Base-by-base conservation (phyloP, 2,113 vertebrate genomes). In the Microtus ochrogaster region DNA sequence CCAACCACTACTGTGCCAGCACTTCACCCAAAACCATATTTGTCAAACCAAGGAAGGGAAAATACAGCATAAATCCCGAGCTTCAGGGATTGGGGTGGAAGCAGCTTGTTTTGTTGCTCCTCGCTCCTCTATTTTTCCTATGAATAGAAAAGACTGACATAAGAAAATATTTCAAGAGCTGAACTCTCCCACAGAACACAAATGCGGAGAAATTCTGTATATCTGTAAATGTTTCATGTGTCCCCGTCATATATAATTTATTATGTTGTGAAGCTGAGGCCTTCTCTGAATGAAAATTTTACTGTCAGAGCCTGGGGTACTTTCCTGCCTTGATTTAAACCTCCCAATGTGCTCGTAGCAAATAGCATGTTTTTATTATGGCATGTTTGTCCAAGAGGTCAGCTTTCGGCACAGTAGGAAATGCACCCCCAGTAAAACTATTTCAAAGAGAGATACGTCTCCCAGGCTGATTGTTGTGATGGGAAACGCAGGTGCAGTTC, bases 191-290 rank as follows among this genome's bases (percentile, higher is more conserved):
- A 95, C 96, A 89, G 98, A 98, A 98, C 98, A 98, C 98, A 98
- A 98, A 98, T 96, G 98, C 91, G 96, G 97, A 97, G 97, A 98
- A 97, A 98, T 98, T 98, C 98, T 98, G 97, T 99, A 98, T 99
- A 98, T 98, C 98, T 98, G 98, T 99, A 98, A 99, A 99, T 99
- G 98, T 99, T 99, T 98, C 98, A 98, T 99, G 98, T 98, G 97
- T 98, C 98, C 98, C 97, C 92, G 98, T 98, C 98, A 99, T 99
- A 98, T 98, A 99, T 99, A 99, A 99, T 98, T 99, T 99, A 99
- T 98, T 98, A 98, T 98, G 98, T 99, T 99, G 98, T 98, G 98
- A 99, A 98, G 98, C 99, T 93, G 98, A 98, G 98, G 98, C 98
- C 98, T 98, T 98, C 98, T 98, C 98, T 98, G 98, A 99, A 98